These are phyloP conservation scores for Acanthurus tractus DNA, from an alignment of 2,797 vertebrate genomes.

Conservation along the genomic window DNA sequence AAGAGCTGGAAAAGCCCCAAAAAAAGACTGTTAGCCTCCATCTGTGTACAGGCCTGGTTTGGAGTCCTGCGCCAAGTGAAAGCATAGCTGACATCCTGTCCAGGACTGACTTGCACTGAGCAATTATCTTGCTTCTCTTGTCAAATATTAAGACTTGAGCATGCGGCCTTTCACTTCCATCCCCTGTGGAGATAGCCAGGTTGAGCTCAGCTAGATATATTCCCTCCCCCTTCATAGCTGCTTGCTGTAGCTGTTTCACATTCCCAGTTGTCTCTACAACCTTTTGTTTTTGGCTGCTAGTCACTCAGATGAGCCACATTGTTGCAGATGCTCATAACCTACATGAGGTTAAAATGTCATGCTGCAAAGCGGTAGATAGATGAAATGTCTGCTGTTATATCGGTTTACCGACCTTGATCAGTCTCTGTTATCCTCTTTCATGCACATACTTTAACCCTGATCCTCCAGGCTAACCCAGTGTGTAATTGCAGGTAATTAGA, in stretches of 20 bases:
- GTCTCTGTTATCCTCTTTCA: constrained; percentile 31
- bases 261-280: constrained; percentile 62
- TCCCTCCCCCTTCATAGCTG: constrained; percentile 33
- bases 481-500: constrained; percentile 60
- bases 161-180: constrained; percentile 58
- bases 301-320: constrained; percentile 54
- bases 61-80: constrained; percentile 64
- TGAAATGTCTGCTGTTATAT: constrained; percentile 24
- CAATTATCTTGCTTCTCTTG: constrained; percentile 76
- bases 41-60: constrained; percentile 69
- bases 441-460: constrained; percentile 40
- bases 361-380: constrained; percentile 50
- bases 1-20: constrained; percentile 66
- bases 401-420: constrained; percentile 58
- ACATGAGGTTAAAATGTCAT: constrained; percentile 31
- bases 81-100: constrained; percentile 78
- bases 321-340: constrained; percentile 52
- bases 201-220: constrained; percentile 47
- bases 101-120: constrained; percentile 59
- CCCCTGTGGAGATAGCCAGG: constrained; percentile 65
- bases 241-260: constrained; percentile 59
- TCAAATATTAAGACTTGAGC: constrained; percentile 71
- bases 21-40: constrained; percentile 72
- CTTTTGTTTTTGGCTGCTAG: constrained; percentile 61
- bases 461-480: constrained; percentile 38